Base-by-base conservation (phyloP, 2,797 vertebrate genomes). In the Channa striata region DNA sequence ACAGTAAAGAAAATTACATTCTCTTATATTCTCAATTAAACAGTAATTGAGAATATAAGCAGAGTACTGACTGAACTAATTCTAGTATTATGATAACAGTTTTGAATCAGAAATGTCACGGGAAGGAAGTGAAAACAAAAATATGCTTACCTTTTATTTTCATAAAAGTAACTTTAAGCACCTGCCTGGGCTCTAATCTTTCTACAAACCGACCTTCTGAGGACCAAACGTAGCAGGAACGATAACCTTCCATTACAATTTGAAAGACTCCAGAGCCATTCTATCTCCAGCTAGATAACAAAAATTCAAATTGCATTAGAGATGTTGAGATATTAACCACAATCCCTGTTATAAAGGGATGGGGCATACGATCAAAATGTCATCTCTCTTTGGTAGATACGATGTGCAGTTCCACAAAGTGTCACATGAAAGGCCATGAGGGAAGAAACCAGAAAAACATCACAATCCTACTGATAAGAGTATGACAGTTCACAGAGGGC, bases 401-500 rank as follows among this genome's bases (percentile, higher is more conserved):
- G 60, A 78, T 72, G 43, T 51, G 37, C 49, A 17, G 48, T 77
- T 74, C 36, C 67, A 72, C 59, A 59, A 58, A 33, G 56, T 30
- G 42, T 78, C 53, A 64, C 60, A 80, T 78, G 39, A 56, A 76
- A 69, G 80, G 51, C 72, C 68, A 56, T 13, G 20, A 39, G 44
- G 37, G 46, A 76, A 49, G 51, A 61, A 37, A 58, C 33, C 33
- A 33, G 25, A 49, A 76, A 80, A 81, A 60, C 56, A 60, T 67
- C 70, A 65, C 56, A 70, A 43, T 74, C 71, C 77, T 30, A 51
- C 77, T 76, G 80, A 85, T 89, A 82, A 85, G 60, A 87, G 71
- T 79, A 52, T 86, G 82, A 86, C 77, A 75, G 82, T 83, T 82
- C 84, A 81, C 77, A 68, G 69, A 81, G 56, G 59, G 81, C 71